phyloP scores from a whole-genome alignment of 2,113 vertebrate genomes.

The Oncorhynchus keta region DNA sequence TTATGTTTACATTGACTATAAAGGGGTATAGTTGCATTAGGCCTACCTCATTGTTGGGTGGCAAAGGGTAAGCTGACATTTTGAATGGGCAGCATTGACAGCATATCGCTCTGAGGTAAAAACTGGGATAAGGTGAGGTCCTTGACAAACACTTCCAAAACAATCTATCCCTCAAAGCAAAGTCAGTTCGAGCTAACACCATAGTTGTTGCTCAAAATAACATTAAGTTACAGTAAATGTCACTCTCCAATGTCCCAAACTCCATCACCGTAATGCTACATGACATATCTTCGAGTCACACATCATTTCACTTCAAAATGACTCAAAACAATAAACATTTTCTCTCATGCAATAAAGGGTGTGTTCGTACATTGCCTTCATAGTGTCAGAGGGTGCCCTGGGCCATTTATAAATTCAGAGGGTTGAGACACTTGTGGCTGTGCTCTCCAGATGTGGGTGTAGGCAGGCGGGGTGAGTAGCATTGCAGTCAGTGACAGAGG shows the following conservation, averaged over 20 bases:
- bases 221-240: constrained; percentile 41
- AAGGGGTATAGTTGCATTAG: no score
- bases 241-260: constrained; percentile 38
- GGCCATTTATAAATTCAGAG: no score
- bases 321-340: no score
- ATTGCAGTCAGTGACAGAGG: background rate
- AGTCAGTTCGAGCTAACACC: constrained; percentile 53
- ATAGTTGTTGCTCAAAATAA: constrained; percentile 47
- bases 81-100: background rate
- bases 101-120: constrained; percentile 23
- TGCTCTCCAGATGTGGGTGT: constrained; percentile 1
- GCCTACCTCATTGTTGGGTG: background rate
- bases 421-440: background rate
- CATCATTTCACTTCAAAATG: no score
- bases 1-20: background rate
- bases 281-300: constrained; percentile 38
- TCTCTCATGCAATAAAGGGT: background rate
- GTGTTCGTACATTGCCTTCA: no score
- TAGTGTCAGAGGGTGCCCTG: no score
- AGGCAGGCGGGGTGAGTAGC: background rate
- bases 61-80: background rate
- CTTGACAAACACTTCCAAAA: constrained; percentile 27
- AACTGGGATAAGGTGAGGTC: constrained; percentile 30
- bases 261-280: constrained; percentile 51
- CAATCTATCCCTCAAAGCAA: constrained; percentile 25